phyloP scores from a whole-genome alignment of 2,797 vertebrate genomes.

The Gallirallus australis region DNA sequence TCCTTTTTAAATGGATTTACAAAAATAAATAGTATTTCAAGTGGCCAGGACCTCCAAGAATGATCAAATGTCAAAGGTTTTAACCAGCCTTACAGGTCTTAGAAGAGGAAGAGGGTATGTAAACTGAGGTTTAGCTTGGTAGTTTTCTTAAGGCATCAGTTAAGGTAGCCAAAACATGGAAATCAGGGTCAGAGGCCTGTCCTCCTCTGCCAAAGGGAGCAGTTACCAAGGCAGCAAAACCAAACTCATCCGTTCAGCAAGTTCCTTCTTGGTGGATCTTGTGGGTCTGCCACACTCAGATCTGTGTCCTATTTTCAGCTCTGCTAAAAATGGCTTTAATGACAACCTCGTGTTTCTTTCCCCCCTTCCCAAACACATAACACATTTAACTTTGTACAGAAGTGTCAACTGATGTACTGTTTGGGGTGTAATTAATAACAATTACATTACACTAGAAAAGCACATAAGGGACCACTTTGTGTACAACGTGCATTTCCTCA shows the following conservation, averaged over 20 bases:
- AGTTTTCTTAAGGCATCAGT: neutral
- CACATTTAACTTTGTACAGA: neutral
- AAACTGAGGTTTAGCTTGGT: neutral
- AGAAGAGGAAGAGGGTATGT: neutral
- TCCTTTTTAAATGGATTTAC: neutral
- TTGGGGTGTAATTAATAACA: neutral
- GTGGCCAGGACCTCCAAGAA: neutral
- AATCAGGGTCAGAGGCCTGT: neutral
- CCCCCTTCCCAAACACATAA: neutral
- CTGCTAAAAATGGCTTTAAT: slow-evolving; percentile 26
- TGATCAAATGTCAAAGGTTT: neutral
- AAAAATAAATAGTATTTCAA: neutral
- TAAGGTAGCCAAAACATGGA: neutral
- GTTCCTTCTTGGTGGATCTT: neutral
- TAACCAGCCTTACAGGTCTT: neutral
- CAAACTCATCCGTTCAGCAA: neutral
- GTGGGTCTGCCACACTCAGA: neutral
- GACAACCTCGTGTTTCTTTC: neutral
- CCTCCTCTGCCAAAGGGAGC: neutral
- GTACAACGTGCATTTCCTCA: neutral
- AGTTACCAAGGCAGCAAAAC: neutral
- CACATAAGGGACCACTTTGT: neutral
- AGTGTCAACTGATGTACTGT: neutral
- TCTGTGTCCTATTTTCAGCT: neutral
- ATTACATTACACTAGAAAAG: neutral